Base-by-base conservation (phyloP, 2,888 invertebrate species). In the Tenthredo livida region DNA sequence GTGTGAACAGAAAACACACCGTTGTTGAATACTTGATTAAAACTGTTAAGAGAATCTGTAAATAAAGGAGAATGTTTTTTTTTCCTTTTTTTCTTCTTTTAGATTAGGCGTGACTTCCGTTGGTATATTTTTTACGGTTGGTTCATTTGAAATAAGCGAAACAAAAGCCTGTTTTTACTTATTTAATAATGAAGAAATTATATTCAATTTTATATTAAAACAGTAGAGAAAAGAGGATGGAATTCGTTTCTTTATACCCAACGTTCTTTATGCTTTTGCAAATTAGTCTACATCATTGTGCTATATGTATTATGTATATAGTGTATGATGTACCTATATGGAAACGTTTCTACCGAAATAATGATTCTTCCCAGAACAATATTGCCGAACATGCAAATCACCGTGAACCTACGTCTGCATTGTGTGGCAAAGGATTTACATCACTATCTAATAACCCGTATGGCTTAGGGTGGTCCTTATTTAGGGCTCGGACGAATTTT, bases 121-220 rank as follows among this genome's bases (percentile, higher is more conserved):
- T 73, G 72, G 43, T 43, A 73, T 43, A 73, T 40, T 43, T 43
- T 73, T 7, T 43, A 73, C 40, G 40, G 72, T 72, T 40, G 10
- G 9, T 43, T n/a, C 43, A 72, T 40, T 72, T 67, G 33, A 33
- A 67, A 29, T 25, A 61, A 61, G 2, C 12, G 67, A 67, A 4
- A 5, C 7, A 5, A 10, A 25, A n/a, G 70, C 37, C n/a, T 70
- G 70, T 37, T 70, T 70, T 70, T 37, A 70, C 37, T 33, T 37
- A 37, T 17, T 17, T 6, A 72, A 17, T 72, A 40, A 40, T 17
- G 12, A 12, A 9, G 70, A 37, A 33, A 70, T 70, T 37, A 37
- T 40, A 17, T 17, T 33, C 4, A 70, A 70, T 70, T 70, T 37
- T 1, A 70, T 37, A 37, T 40, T 37, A 37, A 70, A 70, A 70